phyloP scores from a whole-genome alignment of 2,888 invertebrate species.

The Euclidia mi region DNA sequence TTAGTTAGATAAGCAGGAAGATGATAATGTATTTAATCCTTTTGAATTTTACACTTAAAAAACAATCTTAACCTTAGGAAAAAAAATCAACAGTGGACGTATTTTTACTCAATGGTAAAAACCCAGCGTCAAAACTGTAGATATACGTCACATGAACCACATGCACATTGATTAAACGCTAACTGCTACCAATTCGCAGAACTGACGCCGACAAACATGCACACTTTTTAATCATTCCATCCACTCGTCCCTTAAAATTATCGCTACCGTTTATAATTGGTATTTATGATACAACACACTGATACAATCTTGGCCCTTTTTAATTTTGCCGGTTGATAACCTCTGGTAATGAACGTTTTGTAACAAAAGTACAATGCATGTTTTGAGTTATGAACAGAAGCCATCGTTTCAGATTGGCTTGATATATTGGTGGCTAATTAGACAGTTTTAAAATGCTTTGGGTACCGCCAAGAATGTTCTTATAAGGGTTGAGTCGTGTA shows the following conservation, averaged over 20 bases:
- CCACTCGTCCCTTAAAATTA: slow-evolving; percentile 33
- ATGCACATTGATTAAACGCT: slow-evolving; percentile 42
- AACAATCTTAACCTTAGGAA: too few relatives aligned
- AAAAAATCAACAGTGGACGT: too few relatives aligned
- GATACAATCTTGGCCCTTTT: slow-evolving; percentile 27
- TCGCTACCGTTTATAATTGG: slow-evolving; percentile 46
- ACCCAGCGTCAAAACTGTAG: not conserved
- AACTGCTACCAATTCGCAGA: slow-evolving; percentile 41
- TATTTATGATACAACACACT: slow-evolving; percentile 32
- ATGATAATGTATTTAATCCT: too few relatives aligned
- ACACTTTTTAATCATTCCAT: slow-evolving; percentile 19
- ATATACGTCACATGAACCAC: slow-evolving; percentile 18
- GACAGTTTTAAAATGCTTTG: too few relatives aligned
- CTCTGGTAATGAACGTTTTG: slow-evolving; percentile 8
- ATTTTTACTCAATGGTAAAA: too few relatives aligned
- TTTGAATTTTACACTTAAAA: too few relatives aligned
- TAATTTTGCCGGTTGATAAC: slow-evolving; percentile 35
- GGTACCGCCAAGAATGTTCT: too few relatives aligned
- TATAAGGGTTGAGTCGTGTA: too few relatives aligned
- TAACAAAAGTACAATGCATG: slow-evolving; percentile 8
- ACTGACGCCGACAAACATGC: slow-evolving; percentile 35
- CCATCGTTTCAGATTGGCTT: too few relatives aligned
- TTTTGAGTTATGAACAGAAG: slow-evolving; percentile 3
- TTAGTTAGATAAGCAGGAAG: too few relatives aligned
- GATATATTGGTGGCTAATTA: too few relatives aligned